These are phyloP conservation scores for Conomelus anceps DNA, from an alignment of 2,888 invertebrate genomes.

Conservation along the genomic window DNA sequence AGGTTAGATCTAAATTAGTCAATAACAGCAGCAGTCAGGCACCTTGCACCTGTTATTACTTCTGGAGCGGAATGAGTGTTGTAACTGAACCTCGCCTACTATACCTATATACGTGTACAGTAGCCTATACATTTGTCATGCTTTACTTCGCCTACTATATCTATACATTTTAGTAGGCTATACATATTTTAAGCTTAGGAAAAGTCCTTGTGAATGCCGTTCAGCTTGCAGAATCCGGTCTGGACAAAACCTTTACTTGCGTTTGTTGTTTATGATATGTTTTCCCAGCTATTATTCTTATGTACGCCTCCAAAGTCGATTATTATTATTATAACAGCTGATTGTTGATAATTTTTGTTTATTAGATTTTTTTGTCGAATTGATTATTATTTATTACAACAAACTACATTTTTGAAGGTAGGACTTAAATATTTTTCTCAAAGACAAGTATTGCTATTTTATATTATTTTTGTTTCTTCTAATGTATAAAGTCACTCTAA, in stretches of 20 bases:
- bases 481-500: too few species aligned
- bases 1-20: neutral
- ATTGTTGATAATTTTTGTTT: neutral
- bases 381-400: too few species aligned
- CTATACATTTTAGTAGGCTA: neutral
- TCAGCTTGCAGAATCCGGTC: neutral
- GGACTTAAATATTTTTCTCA: too few species aligned
- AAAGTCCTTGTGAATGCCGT: neutral
- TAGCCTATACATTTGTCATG: too few species aligned
- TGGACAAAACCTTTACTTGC: neutral
- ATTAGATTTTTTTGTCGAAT: too few species aligned
- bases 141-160: neutral
- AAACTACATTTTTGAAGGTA: too few species aligned
- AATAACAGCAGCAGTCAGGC: too few species aligned
- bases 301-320: neutral
- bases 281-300: neutral
- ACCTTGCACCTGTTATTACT: neutral
- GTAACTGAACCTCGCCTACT: neutral
- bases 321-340: neutral
- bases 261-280: neutral
- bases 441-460: too few species aligned
- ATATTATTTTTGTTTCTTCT: too few species aligned
- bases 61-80: neutral
- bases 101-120: neutral
- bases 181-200: neutral